Evolutionary conservation across 2,888 invertebrate genomes (phyloP), one percentile per base, ranked within the genome.

Genomic region (Ptycholaimellus sp.): DNA sequence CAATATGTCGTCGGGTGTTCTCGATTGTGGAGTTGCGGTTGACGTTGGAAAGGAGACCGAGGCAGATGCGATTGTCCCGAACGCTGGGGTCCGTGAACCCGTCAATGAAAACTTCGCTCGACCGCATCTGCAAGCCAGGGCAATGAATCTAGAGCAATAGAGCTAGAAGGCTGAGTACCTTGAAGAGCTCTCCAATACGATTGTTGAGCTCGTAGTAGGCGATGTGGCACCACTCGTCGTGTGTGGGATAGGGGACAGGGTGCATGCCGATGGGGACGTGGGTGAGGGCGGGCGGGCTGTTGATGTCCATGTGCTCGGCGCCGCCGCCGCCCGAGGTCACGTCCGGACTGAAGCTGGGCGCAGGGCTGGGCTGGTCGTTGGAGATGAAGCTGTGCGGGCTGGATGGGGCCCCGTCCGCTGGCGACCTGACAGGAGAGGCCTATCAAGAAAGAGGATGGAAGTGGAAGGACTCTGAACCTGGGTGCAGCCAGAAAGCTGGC

Each of bases 71-170:
- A 58, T 85, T 83, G 40, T 80, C 76, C 60, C 87, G 82, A 59
- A 83, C 82, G 47, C 81, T 82, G 0, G 96, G 96, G 64, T 96
- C 87, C 40, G 96, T 96, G 59, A 90, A 99, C 9, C 96, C 96
- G 60, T 96, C 96, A 1, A 99, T 85, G 38, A 83, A 80, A 2
- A 96, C 78, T 19, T 56, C 56, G n/a, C 54, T 52, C 30, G 57
- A 50, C 2, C 58, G 58, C 3, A 64, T 61, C 48, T 62, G 56
- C 48, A 62, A 60, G 6, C 22, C 30, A 6, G 7, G 9, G 16
- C 16, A 30, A 30, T 7, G 30, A 6, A n/a, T 27, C 9, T 11
- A 9, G n/a, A 11, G 27, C n/a, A 27, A 27, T 9, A 9, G n/a
- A 27, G 27, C n/a, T 11, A 27, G 9, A 27, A 11, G 27, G 9